phyloP scores from a whole-genome alignment of 1,140 invertebrate genomes.

The Pomacea maculata region DNA sequence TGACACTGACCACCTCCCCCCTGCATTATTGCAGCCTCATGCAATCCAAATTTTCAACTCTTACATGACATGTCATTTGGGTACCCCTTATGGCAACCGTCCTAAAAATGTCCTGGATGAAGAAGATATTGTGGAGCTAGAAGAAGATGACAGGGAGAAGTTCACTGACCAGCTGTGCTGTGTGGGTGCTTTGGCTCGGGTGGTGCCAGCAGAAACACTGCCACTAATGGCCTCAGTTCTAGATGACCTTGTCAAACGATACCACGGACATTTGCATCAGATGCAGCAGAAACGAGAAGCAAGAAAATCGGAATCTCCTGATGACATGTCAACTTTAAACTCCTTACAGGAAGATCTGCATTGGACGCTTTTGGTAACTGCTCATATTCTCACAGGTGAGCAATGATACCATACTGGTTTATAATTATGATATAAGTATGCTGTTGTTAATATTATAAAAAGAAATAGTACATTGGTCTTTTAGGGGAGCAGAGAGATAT shows the following conservation, averaged over 20 bases:
- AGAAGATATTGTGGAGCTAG: conserved; percentile 75
- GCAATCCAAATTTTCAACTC: conserved; percentile 76
- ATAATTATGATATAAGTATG: no score
- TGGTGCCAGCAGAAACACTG: conserved; percentile 60
- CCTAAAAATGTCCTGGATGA: conserved; percentile 62
- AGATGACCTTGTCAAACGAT: conserved; percentile 72
- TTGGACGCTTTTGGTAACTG: conserved; percentile 83
- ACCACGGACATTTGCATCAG: conserved; percentile 74
- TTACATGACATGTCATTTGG: conserved; percentile 83
- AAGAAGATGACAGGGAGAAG: conserved; percentile 77
- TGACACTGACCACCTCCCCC: conserved; percentile 69
- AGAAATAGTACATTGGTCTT: neutral
- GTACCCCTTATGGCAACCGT: conserved; percentile 81
- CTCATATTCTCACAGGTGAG: no score
- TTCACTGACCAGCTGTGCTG: conserved; percentile 77
- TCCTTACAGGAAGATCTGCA: conserved; percentile 81
- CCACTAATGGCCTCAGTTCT: conserved; percentile 66
- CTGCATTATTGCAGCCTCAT: conserved; percentile 68
- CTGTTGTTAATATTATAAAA: neutral
- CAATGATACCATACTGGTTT: no score
- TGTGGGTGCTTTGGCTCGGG: conserved; percentile 71
- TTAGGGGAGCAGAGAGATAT: no score
- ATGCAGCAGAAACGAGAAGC: conserved; percentile 60
- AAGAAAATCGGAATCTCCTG: neutral
- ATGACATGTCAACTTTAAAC: conserved; percentile 12